These are phyloP conservation scores for Oceanodroma tethys DNA, from an alignment of 2,113 vertebrate species.

Conservation along the genomic window DNA sequence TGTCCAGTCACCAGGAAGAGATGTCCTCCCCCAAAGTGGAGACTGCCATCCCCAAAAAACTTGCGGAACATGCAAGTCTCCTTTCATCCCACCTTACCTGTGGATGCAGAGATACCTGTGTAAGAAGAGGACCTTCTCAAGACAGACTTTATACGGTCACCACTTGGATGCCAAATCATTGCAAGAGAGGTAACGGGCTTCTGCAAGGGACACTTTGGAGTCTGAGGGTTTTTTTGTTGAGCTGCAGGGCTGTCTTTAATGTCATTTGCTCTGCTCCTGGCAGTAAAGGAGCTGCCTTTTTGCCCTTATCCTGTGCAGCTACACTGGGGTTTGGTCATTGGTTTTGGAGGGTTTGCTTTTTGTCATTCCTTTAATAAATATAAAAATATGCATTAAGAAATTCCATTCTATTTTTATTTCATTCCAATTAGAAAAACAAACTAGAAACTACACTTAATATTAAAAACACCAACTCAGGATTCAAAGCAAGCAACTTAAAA, in stretches of 20 bases:
- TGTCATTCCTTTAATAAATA: background rate
- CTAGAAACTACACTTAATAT: constrained; percentile 26
- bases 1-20: background rate
- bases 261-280: background rate
- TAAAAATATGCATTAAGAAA: background rate
- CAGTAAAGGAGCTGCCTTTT: background rate
- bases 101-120: background rate
- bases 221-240: background rate
- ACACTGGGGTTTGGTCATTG: background rate
- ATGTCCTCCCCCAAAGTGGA: background rate
- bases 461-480: background rate
- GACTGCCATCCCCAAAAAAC: background rate
- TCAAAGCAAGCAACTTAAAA: constrained; percentile 54
- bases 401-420: constrained; percentile 22
- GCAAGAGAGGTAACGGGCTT: background rate
- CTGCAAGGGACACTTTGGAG: background rate
- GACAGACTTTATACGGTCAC: background rate
- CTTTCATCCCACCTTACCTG: background rate
- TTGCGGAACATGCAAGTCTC: background rate
- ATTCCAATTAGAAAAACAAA: constrained; percentile 44
- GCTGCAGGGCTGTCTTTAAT: background rate
- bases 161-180: background rate
- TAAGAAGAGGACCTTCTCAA: background rate
- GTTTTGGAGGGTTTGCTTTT: background rate
- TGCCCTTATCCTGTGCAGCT: background rate